phyloP scores from a whole-genome alignment of 2,113 vertebrate genomes.

The Carollia perspicillata region DNA sequence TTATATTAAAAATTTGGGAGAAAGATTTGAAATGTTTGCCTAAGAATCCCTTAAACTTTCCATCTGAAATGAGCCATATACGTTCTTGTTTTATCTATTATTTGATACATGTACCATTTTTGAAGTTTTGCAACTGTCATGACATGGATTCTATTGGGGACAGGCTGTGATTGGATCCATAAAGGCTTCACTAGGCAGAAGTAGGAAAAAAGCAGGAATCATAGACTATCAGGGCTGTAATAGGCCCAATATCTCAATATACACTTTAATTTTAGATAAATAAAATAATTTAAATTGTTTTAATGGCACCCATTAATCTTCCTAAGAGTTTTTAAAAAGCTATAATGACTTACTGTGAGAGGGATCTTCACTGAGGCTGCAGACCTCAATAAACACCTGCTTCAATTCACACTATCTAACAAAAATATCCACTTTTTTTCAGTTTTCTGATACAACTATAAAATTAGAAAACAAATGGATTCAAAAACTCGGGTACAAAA shows the following conservation, averaged over 20 bases:
- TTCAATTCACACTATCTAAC: background rate
- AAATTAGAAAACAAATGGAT: background rate
- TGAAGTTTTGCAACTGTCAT: slow-evolving; percentile 25
- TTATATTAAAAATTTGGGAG: background rate
- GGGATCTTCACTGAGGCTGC: background rate
- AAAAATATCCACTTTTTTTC: background rate
- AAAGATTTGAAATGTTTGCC: background rate
- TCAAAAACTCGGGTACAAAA: background rate
- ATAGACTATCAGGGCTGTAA: background rate
- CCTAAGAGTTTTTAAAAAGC: background rate
- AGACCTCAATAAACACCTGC: background rate
- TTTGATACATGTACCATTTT: slow-evolving; percentile 6
- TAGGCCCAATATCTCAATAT: slow-evolving; percentile 33
- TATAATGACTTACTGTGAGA: background rate
- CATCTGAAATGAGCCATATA: background rate
- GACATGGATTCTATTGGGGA: background rate
- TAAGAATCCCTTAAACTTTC: background rate
- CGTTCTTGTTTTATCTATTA: background rate
- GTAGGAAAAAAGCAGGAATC: slow-evolving; percentile 1
- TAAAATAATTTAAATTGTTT: slow-evolving; percentile 69
- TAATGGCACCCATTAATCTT: slow-evolving; percentile 45
- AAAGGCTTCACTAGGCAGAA: background rate
- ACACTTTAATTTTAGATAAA: slow-evolving; percentile 66
- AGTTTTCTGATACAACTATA: background rate
- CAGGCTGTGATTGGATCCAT: background rate